These are phyloP conservation scores for Phalacrocorax carbo DNA, from an alignment of 2,113 vertebrate species.

Conservation along the genomic window DNA sequence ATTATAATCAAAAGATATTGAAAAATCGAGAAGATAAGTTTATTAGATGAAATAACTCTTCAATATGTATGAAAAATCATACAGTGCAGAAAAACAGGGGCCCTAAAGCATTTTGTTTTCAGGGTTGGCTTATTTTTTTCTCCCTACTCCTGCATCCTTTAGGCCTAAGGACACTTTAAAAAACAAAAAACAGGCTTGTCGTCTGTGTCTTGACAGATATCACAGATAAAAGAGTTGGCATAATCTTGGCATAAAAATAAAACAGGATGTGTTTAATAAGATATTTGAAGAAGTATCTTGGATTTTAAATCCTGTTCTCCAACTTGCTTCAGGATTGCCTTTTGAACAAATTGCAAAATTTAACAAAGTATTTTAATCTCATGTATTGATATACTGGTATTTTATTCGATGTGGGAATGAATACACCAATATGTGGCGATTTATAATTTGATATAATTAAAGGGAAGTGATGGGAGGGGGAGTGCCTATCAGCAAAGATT, in stretches of 20 bases:
- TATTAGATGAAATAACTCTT: not conserved
- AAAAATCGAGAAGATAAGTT: not conserved
- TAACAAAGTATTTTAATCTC: slow-evolving; percentile 16
- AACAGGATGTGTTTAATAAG: slow-evolving; percentile 59
- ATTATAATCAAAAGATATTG: not conserved
- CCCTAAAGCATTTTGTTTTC: slow-evolving; percentile 1
- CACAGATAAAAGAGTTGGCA: slow-evolving; percentile 46
- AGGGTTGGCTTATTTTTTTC: not conserved
- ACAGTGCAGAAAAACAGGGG: not conserved
- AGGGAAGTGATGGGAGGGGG: not conserved
- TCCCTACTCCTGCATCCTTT: not conserved
- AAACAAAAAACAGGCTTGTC: slow-evolving; percentile 39
- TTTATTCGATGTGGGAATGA: not conserved
- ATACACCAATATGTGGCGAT: not conserved
- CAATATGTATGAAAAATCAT: not conserved
- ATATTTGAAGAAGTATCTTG: slow-evolving; percentile 44
- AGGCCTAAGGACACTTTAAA: slow-evolving; percentile 22
- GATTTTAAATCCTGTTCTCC: slow-evolving; percentile 3
- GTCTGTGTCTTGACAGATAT: slow-evolving; percentile 46
- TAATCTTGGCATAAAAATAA: slow-evolving; percentile 28
- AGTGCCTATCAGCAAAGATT: not conserved
- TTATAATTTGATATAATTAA: not conserved
- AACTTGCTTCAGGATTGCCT: slow-evolving; percentile 10
- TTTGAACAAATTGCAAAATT: slow-evolving; percentile 43
- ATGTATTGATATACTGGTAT: not conserved